Evolutionary conservation across 1,140 invertebrate species (phyloP).

Genomic region (Cepaea nemoralis): DNA sequence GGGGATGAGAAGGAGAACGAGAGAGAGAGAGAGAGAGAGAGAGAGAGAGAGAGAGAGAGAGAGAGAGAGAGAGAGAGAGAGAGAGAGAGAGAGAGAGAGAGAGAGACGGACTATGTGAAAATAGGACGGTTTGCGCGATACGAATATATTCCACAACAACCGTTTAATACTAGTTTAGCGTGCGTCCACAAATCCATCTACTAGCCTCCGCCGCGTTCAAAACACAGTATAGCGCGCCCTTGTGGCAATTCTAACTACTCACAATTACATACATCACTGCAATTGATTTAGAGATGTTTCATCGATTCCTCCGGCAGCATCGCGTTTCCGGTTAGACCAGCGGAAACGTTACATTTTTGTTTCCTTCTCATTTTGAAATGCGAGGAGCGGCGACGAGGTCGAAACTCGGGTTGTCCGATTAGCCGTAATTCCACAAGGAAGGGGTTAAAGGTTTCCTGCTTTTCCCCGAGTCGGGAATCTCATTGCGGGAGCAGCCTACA

Average conservation of each 20-base stretch:
- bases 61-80: no score
- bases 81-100: no score
- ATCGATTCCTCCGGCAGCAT: neutral
- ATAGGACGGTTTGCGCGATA: no score
- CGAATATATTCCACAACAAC: neutral
- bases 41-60: no score
- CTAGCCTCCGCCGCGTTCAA: neutral
- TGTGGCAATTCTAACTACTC: neutral
- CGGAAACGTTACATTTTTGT: neutral
- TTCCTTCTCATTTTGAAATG: neutral
- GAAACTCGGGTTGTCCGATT: slow-evolving; percentile 8
- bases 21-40: no score
- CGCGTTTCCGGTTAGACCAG: neutral
- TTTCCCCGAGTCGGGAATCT: neutral
- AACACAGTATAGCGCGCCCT: neutral
- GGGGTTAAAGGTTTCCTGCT: neutral
- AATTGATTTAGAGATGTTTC: neutral
- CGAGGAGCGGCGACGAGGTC: neutral
- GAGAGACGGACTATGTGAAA: no score
- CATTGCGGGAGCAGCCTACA: neutral
- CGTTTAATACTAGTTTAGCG: neutral
- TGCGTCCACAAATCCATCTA: slow-evolving; percentile 2
- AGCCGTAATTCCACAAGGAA: slow-evolving; percentile 4
- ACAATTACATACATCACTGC: neutral
- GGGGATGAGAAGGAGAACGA: no score